Conservation (phyloP, 2,888 invertebrate species). For the Nymphalis urticae region DNA sequence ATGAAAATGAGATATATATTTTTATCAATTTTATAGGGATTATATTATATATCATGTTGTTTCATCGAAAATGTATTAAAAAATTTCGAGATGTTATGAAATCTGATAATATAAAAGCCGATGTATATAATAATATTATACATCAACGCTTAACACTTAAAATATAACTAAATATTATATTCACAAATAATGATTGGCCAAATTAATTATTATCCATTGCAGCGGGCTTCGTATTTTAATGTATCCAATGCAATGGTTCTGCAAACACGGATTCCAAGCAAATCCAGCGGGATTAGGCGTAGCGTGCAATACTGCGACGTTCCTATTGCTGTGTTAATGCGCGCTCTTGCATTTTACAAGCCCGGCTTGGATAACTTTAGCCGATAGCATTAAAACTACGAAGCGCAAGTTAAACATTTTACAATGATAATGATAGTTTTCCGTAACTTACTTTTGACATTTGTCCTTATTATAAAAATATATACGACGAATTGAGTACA, state of each 20-base stretch:
- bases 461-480: background rate
- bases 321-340: constrained; percentile 23
- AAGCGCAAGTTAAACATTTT: constrained; percentile 7
- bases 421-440: background rate
- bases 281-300: constrained; percentile 19
- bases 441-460: background rate
- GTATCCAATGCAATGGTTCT: constrained; percentile 3
- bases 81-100: too few relatives aligned
- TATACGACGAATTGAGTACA: too few relatives aligned
- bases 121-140: too few relatives aligned
- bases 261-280: background rate
- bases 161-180: constrained; percentile 12
- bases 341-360: constrained; percentile 23
- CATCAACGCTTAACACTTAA: background rate
- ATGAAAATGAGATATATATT: too few relatives aligned
- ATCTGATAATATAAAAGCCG: too few relatives aligned
- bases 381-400: constrained; percentile 14
- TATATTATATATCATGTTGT: too few relatives aligned
- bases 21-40: too few relatives aligned
- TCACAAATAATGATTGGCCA: background rate
- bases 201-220: background rate
- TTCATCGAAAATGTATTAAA: too few relatives aligned
- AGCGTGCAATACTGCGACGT: constrained; percentile 12
- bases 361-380: constrained; percentile 20
- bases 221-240: background rate